Evolutionary conservation across 2,113 vertebrate genomes (phyloP), one percentile per base, ranked within the genome.

Genomic region (Quiscalus mexicanus): DNA sequence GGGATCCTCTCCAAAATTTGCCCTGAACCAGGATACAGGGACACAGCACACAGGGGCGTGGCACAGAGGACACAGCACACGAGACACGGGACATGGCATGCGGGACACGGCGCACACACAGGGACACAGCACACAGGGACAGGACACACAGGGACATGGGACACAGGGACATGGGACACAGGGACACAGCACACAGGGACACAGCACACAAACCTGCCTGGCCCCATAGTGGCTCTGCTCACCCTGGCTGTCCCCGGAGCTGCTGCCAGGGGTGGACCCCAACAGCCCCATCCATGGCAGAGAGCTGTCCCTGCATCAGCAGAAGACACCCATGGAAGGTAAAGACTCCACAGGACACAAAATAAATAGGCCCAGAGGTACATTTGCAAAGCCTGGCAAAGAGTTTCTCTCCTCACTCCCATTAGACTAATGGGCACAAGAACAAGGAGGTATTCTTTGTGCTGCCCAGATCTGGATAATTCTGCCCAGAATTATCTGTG

Each of bases 191-290:
- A 24, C 24, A 15, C 25, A 15, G 50, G 50, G 25, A 52, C 9
- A 17, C 2, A 2, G 27, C 5, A 28, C 50, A 52, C 27, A 52
- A 52, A 52, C 50, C 49, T 5, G 6, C 22, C 47, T 24, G 47
- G 47, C 21, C 45, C 45, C 11, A 4, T 22, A 47, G 45, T 3
- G 23, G 23, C 23, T 50, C 49, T 1, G 8, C 24, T 25, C 4
- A 4, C 49, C 25, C 37, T 5, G 19, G 4, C 5, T 1, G 0
- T 17, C 28, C 63, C 12, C 0, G 0, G 27, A 7, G 71, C 63
- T 44, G 56, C 42, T 0, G 73, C 23, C 44, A n/a, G 4, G 30
- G 30, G 52, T 18, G 20, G 17, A 55, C 30, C 30, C 52, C 52
- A 31, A 11, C n/a, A 33, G 31, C 18, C 31, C 53, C 19, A 13